Base-by-base conservation (phyloP, 2,113 vertebrate species). In the Uria lomvia region DNA sequence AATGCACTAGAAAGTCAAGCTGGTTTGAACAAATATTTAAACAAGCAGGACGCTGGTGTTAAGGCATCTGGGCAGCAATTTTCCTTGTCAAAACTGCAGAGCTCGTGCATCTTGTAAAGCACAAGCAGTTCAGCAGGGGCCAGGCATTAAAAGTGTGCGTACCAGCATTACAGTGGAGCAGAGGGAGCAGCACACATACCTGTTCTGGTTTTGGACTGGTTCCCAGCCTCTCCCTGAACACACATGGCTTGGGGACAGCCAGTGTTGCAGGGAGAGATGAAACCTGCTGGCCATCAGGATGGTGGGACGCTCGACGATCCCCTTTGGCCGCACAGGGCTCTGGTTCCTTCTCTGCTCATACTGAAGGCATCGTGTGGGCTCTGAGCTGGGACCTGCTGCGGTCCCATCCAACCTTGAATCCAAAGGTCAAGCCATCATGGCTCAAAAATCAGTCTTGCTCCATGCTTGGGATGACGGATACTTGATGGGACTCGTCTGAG, bases 11-110 rank as follows among this genome's bases (percentile, higher is more conserved):
- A 22, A 93, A 92, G 85, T 77, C 73, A 66, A 85, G 81, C 63
- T 84, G 63, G 68, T 60, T 62, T 91, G 81, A 94, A 56, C 63
- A 88, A 94, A 91, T 91, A 92, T 91, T 93, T 91, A 63, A 89
- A 86, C 79, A 79, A 89, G 94, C 87, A 86, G 72, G 83, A 63
- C 58, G 10, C 47, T 45, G 86, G 72, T 68, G 84, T 93, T 83
- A 63, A 65, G 34, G 87, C 87, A 83, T 50, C 80, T 75, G 90
- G 75, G 90, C 75, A 89, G 92, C 92, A 76, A 79, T 83, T 79
- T 86, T 68, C 79, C 72, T 76, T 59, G 80, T 91, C 87, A 83
- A 7, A 88, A 68, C 72, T 47, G 58, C 76, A 83, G 67, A 86
- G 63, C 40, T 59, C 62, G 24, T 87, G 83, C 79, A 29, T 75